phyloP scores from a whole-genome alignment of 2,113 vertebrate species.

The Pseudolaguvia tuberculata region DNA sequence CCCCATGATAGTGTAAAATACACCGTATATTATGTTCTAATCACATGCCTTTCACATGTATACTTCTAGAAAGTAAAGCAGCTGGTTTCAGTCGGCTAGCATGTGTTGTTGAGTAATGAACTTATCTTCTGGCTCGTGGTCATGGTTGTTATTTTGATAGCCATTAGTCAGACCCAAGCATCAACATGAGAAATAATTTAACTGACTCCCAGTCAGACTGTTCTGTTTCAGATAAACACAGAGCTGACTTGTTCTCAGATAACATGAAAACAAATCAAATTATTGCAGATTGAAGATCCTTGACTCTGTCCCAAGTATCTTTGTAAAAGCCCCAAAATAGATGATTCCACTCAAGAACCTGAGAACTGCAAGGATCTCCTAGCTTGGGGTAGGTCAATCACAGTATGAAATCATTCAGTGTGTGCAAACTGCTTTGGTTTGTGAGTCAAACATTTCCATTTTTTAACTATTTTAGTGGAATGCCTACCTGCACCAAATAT shows the following conservation, averaged over 20 bases:
- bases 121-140: background rate
- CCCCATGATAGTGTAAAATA: too few species aligned
- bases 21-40: background rate
- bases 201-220: background rate
- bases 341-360: constrained; percentile 89
- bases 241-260: background rate
- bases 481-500: constrained; percentile 90
- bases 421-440: background rate
- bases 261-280: background rate
- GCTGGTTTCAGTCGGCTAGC: background rate
- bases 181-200: background rate
- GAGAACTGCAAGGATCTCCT: constrained; percentile 81
- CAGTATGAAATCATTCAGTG: background rate
- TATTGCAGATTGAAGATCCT: constrained; percentile 62
- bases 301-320: constrained; percentile 78
- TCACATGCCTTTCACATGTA: background rate
- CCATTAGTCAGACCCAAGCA: background rate
- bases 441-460: constrained; percentile 19
- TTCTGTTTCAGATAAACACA: background rate
- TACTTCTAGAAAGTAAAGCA: background rate
- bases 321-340: constrained; percentile 84
- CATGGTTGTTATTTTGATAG: too few species aligned
- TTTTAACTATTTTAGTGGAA: constrained; percentile 68
- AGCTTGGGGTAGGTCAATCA: constrained; percentile 78
- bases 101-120: background rate